Conservation (phyloP, 2,113 vertebrate genomes). For the Crypturellus undulatus region DNA sequence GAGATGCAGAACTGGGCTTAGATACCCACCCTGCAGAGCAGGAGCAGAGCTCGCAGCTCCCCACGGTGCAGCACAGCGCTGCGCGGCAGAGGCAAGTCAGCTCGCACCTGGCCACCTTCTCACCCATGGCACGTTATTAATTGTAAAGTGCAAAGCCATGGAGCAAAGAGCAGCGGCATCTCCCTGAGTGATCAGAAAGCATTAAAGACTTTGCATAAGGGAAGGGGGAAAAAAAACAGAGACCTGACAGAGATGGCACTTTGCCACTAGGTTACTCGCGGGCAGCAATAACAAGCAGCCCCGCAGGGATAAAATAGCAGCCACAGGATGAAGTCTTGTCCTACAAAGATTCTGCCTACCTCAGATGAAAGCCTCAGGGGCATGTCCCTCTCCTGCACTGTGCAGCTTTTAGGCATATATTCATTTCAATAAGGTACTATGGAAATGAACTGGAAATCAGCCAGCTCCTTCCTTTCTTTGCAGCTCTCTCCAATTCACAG, state of each 20-base stretch:
- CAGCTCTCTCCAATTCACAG: background rate
- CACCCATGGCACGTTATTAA: background rate
- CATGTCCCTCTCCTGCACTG: background rate
- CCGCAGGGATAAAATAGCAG: background rate
- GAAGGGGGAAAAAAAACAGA: background rate
- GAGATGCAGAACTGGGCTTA: background rate
- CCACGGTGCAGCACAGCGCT: background rate
- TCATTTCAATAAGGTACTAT: background rate
- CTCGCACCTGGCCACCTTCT: background rate
- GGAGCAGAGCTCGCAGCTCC: background rate
- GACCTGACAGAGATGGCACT: background rate
- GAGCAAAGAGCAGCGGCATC: background rate
- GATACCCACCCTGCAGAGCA: background rate
- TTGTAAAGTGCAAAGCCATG: background rate
- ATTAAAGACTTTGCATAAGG: background rate
- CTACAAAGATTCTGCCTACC: background rate
- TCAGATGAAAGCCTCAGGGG: background rate
- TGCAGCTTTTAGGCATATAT: background rate
- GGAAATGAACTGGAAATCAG: constrained; percentile 10
- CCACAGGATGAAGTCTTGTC: background rate
- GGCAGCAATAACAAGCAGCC: constrained; percentile 19
- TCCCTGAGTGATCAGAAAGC: background rate
- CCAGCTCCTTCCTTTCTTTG: background rate
- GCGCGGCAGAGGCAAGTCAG: background rate
- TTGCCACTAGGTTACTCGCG: constrained; percentile 3